A percentile compares a stretch with the other conserved stretches of the same genome.
These are phyloP conservation scores for Drosophila nebulosa DNA, from an alignment of 1,140 invertebrate genomes.

Conservation along the genomic window DNA sequence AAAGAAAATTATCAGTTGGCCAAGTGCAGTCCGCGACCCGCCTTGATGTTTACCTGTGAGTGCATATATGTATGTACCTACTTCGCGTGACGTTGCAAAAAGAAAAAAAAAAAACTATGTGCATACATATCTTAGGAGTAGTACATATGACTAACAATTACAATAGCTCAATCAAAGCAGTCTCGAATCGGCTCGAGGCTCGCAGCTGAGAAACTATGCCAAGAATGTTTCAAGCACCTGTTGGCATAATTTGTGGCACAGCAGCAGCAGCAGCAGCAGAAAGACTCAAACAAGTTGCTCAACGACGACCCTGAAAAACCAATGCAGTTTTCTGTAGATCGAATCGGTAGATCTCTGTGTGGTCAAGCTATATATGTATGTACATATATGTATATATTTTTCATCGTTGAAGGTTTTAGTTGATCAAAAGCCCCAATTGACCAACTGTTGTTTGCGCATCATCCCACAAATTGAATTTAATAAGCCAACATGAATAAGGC, in stretches of 20 bases:
- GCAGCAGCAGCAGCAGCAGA: not conserved
- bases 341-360: conserved; percentile 11
- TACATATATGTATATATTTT: conserved; percentile 44
- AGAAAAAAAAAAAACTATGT: too few species aligned
- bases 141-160: conserved; percentile 33
- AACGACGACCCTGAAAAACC: conserved; percentile 50
- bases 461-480: not conserved
- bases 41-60: not conserved
- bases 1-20: not conserved
- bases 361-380: not conserved
- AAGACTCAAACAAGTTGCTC: conserved; percentile 28
- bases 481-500: not conserved
- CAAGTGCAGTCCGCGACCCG: too few species aligned
- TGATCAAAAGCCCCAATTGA: conserved; percentile 16
- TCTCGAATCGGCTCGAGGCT: not conserved
- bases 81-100: not conserved
- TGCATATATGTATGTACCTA: not conserved
- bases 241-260: conserved; percentile 43
- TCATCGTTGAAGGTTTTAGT: not conserved
- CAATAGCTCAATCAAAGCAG: conserved; percentile 49
- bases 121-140: not conserved
- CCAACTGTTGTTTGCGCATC: not conserved
- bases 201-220: conserved; percentile 52
- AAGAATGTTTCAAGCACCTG: conserved; percentile 56
- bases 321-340: conserved; percentile 33